Evolutionary conservation across 2,797 vertebrate species (phyloP).

Genomic region (Enteromius treurensis): DNA sequence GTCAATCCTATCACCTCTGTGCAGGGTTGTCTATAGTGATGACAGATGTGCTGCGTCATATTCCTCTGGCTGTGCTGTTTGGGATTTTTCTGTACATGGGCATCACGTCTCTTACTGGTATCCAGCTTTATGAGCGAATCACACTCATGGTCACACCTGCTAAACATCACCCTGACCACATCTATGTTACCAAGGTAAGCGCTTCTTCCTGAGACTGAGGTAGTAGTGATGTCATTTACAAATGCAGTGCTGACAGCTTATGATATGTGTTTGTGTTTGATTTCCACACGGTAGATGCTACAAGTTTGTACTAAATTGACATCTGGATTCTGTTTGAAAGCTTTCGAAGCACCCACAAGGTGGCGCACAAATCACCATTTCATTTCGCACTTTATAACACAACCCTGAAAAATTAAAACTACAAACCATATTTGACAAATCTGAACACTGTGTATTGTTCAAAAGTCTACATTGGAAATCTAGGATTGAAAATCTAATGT

Average conservation of each 20-base stretch:
- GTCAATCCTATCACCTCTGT: conserved; percentile 1
- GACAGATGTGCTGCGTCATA: conserved; percentile 91
- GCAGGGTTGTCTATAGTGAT: conserved; percentile 95
- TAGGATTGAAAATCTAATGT: background rate
- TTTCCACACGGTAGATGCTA: conserved; percentile 7
- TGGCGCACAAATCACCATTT: conserved; percentile 53
- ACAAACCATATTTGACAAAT: background rate
- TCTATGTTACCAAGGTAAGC: conserved; percentile 93
- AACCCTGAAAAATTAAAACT: background rate
- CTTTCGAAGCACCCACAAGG: conserved; percentile 57
- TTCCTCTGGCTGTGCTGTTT: conserved; percentile 95
- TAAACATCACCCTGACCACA: conserved; percentile 96
- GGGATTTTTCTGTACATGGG: conserved; percentile 99
- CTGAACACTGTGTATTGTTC: background rate
- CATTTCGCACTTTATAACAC: background rate
- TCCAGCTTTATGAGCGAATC: conserved; percentile 94
- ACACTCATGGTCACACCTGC: conserved; percentile 95
- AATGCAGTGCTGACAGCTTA: background rate
- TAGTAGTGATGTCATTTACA: background rate
- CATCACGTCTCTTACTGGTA: conserved; percentile 93
- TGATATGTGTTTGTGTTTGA: conserved; percentile 14
- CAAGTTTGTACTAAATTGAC: conserved; percentile 2
- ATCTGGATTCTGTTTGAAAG: background rate
- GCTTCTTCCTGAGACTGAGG: background rate
- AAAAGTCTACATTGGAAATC: background rate